Evolutionary conservation across 2,797 vertebrate species (phyloP).

Genomic region (Crocidura indochinensis): DNA sequence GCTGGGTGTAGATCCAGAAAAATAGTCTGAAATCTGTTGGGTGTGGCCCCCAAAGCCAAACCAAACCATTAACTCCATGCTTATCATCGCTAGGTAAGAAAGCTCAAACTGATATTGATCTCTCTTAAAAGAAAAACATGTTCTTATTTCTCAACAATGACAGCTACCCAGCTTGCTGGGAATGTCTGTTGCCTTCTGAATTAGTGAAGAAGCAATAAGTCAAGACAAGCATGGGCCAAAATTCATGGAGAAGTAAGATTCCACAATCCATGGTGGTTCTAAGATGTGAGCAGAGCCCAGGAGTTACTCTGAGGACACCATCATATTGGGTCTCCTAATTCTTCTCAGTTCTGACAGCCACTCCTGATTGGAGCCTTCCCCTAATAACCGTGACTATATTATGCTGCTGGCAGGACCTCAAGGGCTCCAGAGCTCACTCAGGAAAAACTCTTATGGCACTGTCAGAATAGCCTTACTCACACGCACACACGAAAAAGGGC

Average conservation of each 20-base stretch:
- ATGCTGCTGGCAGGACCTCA: slow-evolving; percentile 70
- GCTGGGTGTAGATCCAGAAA: too few relatives aligned
- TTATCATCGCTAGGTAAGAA: slow-evolving; percentile 55
- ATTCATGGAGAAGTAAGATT: neutral
- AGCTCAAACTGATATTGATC: slow-evolving; percentile 33
- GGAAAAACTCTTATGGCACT: slow-evolving; percentile 82
- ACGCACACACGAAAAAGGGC: slow-evolving; percentile 57
- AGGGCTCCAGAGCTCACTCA: slow-evolving; percentile 73
- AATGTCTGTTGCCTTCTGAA: neutral
- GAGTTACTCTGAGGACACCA: slow-evolving; percentile 27
- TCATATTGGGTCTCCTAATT: slow-evolving; percentile 35
- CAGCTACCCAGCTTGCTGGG: neutral
- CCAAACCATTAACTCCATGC: neutral
- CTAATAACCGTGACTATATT: slow-evolving; percentile 77
- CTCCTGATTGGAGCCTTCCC: slow-evolving; percentile 36
- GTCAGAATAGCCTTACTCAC: slow-evolving; percentile 62
- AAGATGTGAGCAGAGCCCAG: neutral
- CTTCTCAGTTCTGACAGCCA: slow-evolving; percentile 54
- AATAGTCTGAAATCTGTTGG: too few relatives aligned
- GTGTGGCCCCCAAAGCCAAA: neutral
- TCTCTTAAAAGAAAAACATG: neutral
- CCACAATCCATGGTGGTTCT: neutral
- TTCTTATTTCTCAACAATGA: neutral
- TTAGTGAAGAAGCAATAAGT: neutral
- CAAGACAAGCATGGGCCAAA: neutral